A percentile compares a stretch with the other conserved stretches of the same genome.
Conservation (phyloP, 1,140 invertebrate genomes). For the Druon quercuslanigerum region DNA sequence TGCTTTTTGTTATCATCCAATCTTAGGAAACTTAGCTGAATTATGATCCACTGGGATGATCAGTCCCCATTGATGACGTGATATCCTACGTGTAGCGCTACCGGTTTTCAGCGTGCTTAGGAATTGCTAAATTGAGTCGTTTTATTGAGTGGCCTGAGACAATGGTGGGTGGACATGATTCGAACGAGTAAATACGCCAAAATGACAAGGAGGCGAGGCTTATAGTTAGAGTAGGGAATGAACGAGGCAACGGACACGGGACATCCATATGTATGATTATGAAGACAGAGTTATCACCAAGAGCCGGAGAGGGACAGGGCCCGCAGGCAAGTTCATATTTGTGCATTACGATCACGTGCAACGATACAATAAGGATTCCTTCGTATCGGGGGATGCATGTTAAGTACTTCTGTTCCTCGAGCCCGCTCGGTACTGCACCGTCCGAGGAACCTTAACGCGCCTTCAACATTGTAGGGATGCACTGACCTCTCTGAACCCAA, state of each 20-base stretch:
- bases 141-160: background rate
- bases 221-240: conserved; percentile 45
- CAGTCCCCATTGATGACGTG: conserved; percentile 5
- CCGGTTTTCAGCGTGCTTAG: conserved; percentile 1
- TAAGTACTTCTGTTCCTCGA: conserved; percentile 63
- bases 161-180: conserved; percentile 48
- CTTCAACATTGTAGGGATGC: conserved; percentile 18
- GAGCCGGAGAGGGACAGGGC: conserved; percentile 54
- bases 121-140: conserved; percentile 16
- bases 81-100: conserved; percentile 19
- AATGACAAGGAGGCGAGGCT: conserved; percentile 41
- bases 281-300: conserved; percentile 72
- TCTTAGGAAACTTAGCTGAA: background rate
- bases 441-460: conserved; percentile 15
- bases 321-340: conserved; percentile 71
- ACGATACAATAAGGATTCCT: conserved; percentile 76
- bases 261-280: conserved; percentile 74
- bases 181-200: conserved; percentile 43
- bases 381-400: conserved; percentile 74
- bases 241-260: conserved; percentile 50
- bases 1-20: background rate
- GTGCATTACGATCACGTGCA: conserved; percentile 75
- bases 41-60: conserved; percentile 12
- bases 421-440: conserved; percentile 46
- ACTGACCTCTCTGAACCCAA: conserved; percentile 13